phyloP scores from a whole-genome alignment of 2,113 vertebrate genomes.

The Galemys pyrenaicus region DNA sequence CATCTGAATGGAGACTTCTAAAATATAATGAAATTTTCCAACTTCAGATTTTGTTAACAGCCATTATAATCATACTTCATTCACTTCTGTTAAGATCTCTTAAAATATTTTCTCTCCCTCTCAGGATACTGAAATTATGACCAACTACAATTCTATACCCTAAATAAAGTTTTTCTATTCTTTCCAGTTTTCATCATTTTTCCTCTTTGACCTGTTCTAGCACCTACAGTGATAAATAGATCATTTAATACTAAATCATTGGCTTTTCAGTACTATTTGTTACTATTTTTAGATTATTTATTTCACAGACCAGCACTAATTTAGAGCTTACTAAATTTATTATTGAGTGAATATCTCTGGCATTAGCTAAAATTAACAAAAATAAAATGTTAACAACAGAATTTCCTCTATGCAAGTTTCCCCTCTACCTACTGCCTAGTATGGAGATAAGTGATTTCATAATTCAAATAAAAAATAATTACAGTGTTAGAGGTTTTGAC shows the following conservation, averaged over 20 bases:
- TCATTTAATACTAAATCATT: background rate
- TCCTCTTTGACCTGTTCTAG: background rate
- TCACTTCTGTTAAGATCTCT: too few species aligned
- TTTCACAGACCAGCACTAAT: background rate
- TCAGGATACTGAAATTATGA: background rate
- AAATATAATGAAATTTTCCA: background rate
- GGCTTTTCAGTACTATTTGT: background rate
- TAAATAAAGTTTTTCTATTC: background rate
- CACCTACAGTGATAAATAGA: background rate
- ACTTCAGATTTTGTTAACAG: background rate
- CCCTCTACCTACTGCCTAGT: background rate
- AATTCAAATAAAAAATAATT: background rate
- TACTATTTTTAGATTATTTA: background rate
- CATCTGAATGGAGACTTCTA: background rate
- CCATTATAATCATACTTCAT: background rate
- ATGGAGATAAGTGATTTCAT: background rate
- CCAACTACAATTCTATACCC: background rate
- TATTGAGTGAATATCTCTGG: constrained; percentile 2
- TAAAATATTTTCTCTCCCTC: background rate
- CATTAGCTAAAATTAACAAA: background rate
- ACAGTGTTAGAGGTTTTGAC: rapidly evolving
- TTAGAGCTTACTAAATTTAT: background rate
- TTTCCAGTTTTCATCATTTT: background rate
- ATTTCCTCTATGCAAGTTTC: background rate
- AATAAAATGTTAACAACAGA: background rate